Conservation (phyloP, 2,113 vertebrate species). For the Nansenia antarctica region DNA sequence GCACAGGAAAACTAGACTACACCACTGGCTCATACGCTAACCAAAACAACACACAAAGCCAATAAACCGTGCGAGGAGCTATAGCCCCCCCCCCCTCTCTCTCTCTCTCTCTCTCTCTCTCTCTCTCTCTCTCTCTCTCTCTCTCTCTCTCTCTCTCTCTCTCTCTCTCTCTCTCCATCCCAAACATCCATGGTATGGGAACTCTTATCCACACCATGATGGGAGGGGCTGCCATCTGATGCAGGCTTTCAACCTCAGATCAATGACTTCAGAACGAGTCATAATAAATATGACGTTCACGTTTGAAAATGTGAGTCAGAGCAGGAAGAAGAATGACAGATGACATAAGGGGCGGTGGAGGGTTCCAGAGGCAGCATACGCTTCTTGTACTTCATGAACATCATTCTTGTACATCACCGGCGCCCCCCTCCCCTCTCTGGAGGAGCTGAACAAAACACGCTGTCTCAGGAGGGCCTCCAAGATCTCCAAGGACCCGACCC, state of each 20-base stretch:
- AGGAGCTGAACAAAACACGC: too few species aligned
- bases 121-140: neutral
- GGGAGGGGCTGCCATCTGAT: conserved; percentile 29
- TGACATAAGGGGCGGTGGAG: conserved; percentile 53
- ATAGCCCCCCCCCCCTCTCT: conserved; percentile 2
- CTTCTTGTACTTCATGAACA: conserved; percentile 59
- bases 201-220: conserved; percentile 17
- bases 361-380: conserved; percentile 62
- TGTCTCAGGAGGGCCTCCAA: too few species aligned
- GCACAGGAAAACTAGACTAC: too few species aligned
- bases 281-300: conserved; percentile 52
- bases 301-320: conserved; percentile 50
- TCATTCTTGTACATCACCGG: conserved; percentile 4
- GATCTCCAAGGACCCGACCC: too few species aligned
- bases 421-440: too few species aligned
- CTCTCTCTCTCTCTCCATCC: too few species aligned
- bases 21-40: conserved; percentile 28
- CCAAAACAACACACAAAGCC: conserved; percentile 36
- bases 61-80: conserved; percentile 6
- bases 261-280: conserved; percentile 48
- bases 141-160: conserved; percentile 2
- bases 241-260: conserved; percentile 40
- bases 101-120: neutral
- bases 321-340: conserved; percentile 46
- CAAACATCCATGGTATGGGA: neutral